These are phyloP conservation scores for Apodemus sylvaticus DNA, from an alignment of 2,113 vertebrate species.

Conservation along the genomic window DNA sequence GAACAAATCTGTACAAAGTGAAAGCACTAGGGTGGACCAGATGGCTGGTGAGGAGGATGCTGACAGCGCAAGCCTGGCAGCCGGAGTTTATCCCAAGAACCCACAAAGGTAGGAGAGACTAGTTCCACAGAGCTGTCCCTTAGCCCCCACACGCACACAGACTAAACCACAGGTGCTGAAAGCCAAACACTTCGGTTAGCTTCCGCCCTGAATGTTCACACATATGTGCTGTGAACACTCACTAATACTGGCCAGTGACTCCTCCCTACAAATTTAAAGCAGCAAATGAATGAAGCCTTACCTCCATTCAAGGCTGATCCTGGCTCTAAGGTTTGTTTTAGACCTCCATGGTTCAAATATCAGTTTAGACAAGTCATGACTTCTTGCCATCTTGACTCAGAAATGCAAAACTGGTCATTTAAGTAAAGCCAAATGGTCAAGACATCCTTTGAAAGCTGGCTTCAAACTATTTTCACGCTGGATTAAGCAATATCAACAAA, in stretches of 20 bases:
- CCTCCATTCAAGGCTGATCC: background rate
- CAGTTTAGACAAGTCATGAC: background rate
- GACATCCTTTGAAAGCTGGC: background rate
- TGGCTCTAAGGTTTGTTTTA: background rate
- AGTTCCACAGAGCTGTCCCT: too few species aligned
- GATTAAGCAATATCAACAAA: background rate
- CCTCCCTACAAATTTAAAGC: background rate
- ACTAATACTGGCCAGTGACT: background rate
- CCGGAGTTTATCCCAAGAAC: too few species aligned
- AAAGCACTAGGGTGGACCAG: background rate
- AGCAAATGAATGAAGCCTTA: background rate
- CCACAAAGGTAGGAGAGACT: too few species aligned
- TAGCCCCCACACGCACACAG: background rate
- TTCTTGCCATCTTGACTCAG: background rate
- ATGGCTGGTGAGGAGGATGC: background rate
- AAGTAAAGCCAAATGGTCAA: background rate
- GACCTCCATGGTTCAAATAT: background rate
- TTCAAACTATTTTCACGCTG: background rate
- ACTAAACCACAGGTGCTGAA: background rate
- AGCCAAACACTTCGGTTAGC: constrained; percentile 22
- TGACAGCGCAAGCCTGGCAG: background rate
- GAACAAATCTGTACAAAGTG: background rate
- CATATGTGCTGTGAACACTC: background rate
- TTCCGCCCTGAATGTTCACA: background rate
- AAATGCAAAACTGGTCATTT: background rate